Evolutionary conservation across 2,888 invertebrate species (phyloP), one percentile per base, ranked within the genome.

Genomic region (Athalia circularis): DNA sequence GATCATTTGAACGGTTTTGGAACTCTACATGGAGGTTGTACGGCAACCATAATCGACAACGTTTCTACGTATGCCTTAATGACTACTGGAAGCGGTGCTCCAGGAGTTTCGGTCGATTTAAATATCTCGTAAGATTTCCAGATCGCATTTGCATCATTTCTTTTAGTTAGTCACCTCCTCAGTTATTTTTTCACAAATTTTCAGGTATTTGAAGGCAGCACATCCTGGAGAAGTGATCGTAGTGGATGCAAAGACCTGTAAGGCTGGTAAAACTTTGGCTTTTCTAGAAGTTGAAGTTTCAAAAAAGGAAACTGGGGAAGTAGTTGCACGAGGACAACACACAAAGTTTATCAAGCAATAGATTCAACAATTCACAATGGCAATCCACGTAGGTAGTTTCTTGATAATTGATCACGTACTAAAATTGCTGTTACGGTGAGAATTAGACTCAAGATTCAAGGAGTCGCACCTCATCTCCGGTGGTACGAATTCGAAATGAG

Each of bases 11-110:
- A 98, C 90, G 90, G 92, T 11, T 88, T 92, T 52, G 96, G 96
- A 0, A 93, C 94, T 0, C 89, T 98, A 4, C 98, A 98, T 87
- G 98, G 98, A 3, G 98, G 97, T 5, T 94, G 96, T 84, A 95
- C 95, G 4, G 95, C 96, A 3, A 95, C 96, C 0, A 88, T 98
- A 8, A 94, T 96, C 0, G 96, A 96, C 87, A 91, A 92, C 77
- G 89, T 97, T 43, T 97, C 97, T 0, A 95, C 96, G 0, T 94
- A 94, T 87, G 97, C 96, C 0, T 89, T 98, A 1, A 92, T 95
- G 87, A 94, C 95, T 0, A 92, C 93, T 84, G 93, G 92, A n/a
- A 90, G 91, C 74, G 91, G 92, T 4, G 91, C 92, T 67, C 93
- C 95, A 72, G 97, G 97, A 29, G 96, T 97, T 0, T 96, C 96